Base-by-base conservation (phyloP, 2,888 invertebrate species). In the Yponomeuta evonymella region DNA sequence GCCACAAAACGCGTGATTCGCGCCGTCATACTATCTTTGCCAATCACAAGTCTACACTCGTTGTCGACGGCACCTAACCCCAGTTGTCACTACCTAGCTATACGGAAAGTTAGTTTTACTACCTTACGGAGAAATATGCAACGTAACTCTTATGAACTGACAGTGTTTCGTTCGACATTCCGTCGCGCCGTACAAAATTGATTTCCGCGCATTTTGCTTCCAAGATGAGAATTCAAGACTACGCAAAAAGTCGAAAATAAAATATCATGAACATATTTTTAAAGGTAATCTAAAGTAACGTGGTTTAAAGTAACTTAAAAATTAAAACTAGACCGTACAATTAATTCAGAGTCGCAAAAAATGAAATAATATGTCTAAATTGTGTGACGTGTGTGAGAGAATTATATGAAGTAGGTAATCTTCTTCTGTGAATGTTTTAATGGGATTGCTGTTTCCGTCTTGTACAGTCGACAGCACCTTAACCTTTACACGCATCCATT, bases 201-300 rank as follows among this genome's bases (percentile, higher is more conserved):
- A 65, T 65, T 65, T 65, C 65, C 65, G 65, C 65, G 65, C 65
- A 30, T 58, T 58, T 15, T 12, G 51, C 51, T 58, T 15, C 15
- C 51, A 58, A 30, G 33, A 30, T 65, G 65, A 65, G 65, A 29
- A 65, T 30, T 65, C 33, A 4, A 33, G 65, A 65, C 29, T 30
- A 30, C 29, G 30, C 65, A 30, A 29, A 30, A 29, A 65, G 33
- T 30, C 9, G 33, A 29, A 29, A 65, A 33, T 11, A 64, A 8
- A n/a, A 29, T 5, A 3, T 29, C 4, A 64, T 23, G 8, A 64
- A 30, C 23, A 51, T 51, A 51, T 6, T 58, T 58, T 12, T 58
- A 58, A 3, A 15, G 51, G 0, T 58, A 58, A 15, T 15, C 51
- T 15, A 58, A 58, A 43, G 8, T 58, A 58, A 58, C 51, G 15